These are phyloP conservation scores for Hirtodrosophila trivittata DNA, from an alignment of 2,888 invertebrate species.

Conservation along the genomic window DNA sequence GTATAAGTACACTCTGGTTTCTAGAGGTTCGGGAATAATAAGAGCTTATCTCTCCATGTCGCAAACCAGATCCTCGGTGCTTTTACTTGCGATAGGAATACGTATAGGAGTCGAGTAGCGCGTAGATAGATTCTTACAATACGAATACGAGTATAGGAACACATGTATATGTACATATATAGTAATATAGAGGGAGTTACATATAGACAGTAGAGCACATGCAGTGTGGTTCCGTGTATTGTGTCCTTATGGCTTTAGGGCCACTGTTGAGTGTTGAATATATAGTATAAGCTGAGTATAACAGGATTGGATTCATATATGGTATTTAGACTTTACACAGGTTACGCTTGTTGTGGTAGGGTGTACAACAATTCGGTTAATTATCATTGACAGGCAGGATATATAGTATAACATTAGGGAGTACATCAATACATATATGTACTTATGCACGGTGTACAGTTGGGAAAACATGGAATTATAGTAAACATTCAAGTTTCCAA, in stretches of 20 bases:
- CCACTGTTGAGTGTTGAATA: conserved; percentile 8
- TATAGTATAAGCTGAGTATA: conserved; percentile 23
- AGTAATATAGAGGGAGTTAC: conserved; percentile 13
- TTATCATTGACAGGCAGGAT: conserved; percentile 56
- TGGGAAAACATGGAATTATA: conserved; percentile 26
- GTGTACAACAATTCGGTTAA: conserved; percentile 66
- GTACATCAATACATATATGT: conserved; percentile 26
- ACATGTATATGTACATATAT: conserved; percentile 24
- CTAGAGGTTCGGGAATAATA: conserved; percentile 19
- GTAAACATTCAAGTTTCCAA: conserved; percentile 54
- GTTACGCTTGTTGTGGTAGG: conserved; percentile 57
- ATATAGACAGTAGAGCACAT: conserved; percentile 56
- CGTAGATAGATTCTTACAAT: not conserved
- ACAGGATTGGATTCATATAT: conserved; percentile 28
- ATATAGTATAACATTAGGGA: conserved; percentile 17
- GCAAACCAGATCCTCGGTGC: conserved; percentile 35
- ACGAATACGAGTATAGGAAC: conserved; percentile 8
- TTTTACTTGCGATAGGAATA: conserved; percentile 31
- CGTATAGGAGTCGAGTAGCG: not conserved
- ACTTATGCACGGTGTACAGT: conserved; percentile 18
- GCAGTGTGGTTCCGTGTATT: conserved; percentile 43
- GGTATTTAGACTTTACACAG: conserved; percentile 54
- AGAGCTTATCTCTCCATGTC: conserved; percentile 2
- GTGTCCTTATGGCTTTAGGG: conserved; percentile 35
- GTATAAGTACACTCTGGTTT: conserved; percentile 32